Base-by-base conservation (phyloP, 1,140 invertebrate genomes). In the Euura saliciscinereae region DNA sequence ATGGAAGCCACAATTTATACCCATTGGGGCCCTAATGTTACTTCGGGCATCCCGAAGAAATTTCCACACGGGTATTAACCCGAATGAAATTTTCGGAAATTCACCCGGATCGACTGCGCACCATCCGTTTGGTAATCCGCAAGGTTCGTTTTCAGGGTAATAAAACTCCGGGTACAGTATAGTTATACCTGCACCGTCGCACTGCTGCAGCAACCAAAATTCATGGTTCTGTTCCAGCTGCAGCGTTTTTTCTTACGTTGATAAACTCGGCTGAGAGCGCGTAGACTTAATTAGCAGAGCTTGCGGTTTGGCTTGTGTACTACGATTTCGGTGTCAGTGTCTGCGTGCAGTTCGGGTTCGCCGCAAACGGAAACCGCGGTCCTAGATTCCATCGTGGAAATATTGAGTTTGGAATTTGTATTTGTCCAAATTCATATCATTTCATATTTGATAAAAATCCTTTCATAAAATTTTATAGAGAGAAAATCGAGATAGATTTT, bases 251-350 rank as follows among this genome's bases (percentile, higher is more conserved):
- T 28, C 1, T 28, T 28, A 28, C 28, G 28, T 28, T 28, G 28
- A 59, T 59, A 59, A 59, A 59, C 51, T 4, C 51, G 51, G 3
- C 13, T 59, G 3, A 8, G 8, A 59, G 51, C 10, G 51, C 51
- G 6, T n/a, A 59, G 51, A 59, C 51, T 59, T 59, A 59, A 59
- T 59, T 59, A 59, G 51, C 51, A 59, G 51, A 59, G 51, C 51
- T 59, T 59, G 51, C 51, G 51, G 51, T 59, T 59, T 6, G 51
- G 5, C 51, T n/a, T 59, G 51, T n/a, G 8, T 59, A 6, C 51
- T n/a, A 11, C 51, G 51, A 5, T 6, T 6, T 59, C 10, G 28
- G 28, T 28, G 3, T 59, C 3, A 59, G 8, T 59, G 51, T 59
- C 51, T 59, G 51, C 51, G 6, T 3, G 51, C n/a, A n/a, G 28